Evolutionary conservation across 1,140 invertebrate genomes (phyloP).

Genomic region (Listronotus oregonensis): DNA sequence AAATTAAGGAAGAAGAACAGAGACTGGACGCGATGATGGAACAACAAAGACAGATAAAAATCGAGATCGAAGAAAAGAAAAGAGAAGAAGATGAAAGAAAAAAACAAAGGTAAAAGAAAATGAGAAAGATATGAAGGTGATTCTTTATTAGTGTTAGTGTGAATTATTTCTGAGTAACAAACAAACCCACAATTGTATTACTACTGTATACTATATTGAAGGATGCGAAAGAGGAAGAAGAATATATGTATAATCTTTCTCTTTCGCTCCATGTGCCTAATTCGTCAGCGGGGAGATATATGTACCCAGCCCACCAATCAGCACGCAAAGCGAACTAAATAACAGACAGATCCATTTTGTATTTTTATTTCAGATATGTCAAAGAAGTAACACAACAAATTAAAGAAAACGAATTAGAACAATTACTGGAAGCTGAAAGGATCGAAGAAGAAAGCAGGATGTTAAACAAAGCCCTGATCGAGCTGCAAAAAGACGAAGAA

Average conservation of each 20-base stretch:
- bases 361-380: conserved; percentile 52
- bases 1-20: conserved; percentile 63
- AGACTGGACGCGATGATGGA: conserved; percentile 68
- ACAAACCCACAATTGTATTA: too few species aligned
- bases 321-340: too few species aligned
- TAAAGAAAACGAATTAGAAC: conserved; percentile 62
- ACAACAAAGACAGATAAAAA: conserved; percentile 60
- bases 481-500: conserved; percentile 62
- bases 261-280: background rate
- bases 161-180: too few species aligned
- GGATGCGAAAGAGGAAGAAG: too few species aligned
- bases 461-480: conserved; percentile 63
- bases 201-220: too few species aligned
- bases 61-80: conserved; percentile 55
- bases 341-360: too few species aligned
- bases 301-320: too few species aligned
- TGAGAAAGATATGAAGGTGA: too few species aligned
- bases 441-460: conserved; percentile 69
- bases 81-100: conserved; percentile 51
- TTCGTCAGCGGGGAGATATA: background rate
- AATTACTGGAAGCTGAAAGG: conserved; percentile 65
- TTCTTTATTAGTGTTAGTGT: too few species aligned
- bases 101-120: conserved; percentile 52
- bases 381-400: conserved; percentile 62
- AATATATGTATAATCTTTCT: too few species aligned